Evolutionary conservation across 2,797 vertebrate genomes (phyloP).

Genomic region (Anas georgica): DNA sequence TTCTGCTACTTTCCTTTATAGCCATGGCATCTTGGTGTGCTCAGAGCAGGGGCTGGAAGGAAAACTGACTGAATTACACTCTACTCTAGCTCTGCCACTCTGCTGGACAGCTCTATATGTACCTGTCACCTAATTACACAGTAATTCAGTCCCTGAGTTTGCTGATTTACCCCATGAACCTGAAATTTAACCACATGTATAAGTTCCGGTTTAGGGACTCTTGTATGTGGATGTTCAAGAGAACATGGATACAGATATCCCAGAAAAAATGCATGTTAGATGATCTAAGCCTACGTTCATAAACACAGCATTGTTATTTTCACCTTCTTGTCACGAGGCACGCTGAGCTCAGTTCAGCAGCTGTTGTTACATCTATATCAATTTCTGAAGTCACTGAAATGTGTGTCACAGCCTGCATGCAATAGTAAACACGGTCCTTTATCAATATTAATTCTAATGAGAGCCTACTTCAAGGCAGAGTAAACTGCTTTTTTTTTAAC

Average conservation of each 20-base stretch:
- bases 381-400: not conserved
- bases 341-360: not conserved
- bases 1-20: not conserved
- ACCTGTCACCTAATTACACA: not conserved
- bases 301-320: not conserved
- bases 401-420: not conserved
- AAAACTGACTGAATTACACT: not conserved
- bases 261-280: not conserved
- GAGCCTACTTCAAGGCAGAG: not conserved
- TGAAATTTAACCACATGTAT: not conserved
- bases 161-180: not conserved
- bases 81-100: not conserved
- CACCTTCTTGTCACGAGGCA: not conserved
- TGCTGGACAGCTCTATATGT: not conserved
- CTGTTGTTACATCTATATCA: not conserved
- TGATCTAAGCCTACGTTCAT: not conserved
- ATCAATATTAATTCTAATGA: not conserved
- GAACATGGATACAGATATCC: not conserved
- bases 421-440: not conserved
- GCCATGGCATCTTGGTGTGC: not conserved
- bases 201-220: too few species aligned
- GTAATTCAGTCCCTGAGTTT: not conserved
- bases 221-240: too few species aligned
- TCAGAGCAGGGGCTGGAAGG: not conserved
- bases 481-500: not conserved